phyloP scores from a whole-genome alignment of 2,888 invertebrate species.

The Drosophila greeni region DNA sequence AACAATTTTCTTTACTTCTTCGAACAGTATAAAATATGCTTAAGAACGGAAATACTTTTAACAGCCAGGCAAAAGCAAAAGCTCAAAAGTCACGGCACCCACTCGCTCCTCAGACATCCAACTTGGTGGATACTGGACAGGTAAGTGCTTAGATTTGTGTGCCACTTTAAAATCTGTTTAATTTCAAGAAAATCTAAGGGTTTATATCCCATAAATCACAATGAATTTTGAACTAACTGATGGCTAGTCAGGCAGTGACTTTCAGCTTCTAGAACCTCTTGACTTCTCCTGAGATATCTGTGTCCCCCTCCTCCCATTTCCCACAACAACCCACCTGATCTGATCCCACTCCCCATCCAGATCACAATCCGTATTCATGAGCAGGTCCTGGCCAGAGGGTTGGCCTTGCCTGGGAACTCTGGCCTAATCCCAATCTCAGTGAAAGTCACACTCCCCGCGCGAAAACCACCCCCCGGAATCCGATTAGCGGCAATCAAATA shows the following conservation, averaged over 20 bases:
- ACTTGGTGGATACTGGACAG: neutral
- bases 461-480: constrained; percentile 52
- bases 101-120: neutral
- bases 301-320: neutral
- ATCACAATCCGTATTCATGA: constrained; percentile 21
- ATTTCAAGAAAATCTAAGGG: too few relatives aligned
- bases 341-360: neutral
- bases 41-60: neutral
- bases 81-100: neutral
- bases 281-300: neutral
- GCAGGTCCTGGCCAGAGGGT: constrained; percentile 46
- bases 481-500: constrained; percentile 66
- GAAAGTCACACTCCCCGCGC: constrained; percentile 15
- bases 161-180: neutral
- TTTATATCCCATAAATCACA: neutral
- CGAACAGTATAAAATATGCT: neutral
- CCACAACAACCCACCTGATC: constrained; percentile 5
- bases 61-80: neutral
- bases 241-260: too few relatives aligned
- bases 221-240: neutral
- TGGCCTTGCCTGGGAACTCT: constrained; percentile 71
- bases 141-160: neutral
- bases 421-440: constrained; percentile 73
- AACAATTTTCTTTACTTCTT: too few relatives aligned
- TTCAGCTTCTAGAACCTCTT: too few relatives aligned